Evolutionary conservation across 2,797 vertebrate species (phyloP).

Genomic region (Tinamus major): DNA sequence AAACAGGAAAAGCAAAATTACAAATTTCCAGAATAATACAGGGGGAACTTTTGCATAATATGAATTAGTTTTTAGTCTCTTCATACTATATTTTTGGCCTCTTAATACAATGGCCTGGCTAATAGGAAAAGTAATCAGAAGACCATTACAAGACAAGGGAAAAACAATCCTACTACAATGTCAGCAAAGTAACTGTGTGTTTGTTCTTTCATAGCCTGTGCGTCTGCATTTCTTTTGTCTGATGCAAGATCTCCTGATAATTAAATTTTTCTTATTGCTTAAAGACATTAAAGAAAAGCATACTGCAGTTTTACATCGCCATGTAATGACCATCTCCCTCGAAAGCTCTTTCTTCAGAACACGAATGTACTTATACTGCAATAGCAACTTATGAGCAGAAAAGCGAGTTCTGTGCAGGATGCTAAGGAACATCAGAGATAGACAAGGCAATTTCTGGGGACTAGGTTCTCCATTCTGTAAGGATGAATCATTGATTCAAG

Average conservation of each 20-base stretch:
- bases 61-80: neutral
- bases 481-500: neutral
- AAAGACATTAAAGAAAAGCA: neutral
- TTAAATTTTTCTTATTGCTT: neutral
- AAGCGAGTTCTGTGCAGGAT: neutral
- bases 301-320: neutral
- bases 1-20: neutral
- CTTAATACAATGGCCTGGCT: neutral
- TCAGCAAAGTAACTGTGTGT: neutral
- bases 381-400: neutral
- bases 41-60: neutral
- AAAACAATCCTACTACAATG: neutral
- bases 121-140: slow-evolving; percentile 10
- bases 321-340: neutral
- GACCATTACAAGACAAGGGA: neutral
- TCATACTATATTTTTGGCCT: neutral
- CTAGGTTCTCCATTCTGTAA: neutral
- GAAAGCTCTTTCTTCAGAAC: neutral
- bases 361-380: neutral
- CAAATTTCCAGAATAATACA: neutral
- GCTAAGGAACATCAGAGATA: neutral
- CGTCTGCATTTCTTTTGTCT: neutral
- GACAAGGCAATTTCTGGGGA: neutral
- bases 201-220: neutral
- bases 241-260: neutral